Evolutionary conservation across 1,140 invertebrate species (phyloP).

Genomic region (Drosophila kikkawai): DNA sequence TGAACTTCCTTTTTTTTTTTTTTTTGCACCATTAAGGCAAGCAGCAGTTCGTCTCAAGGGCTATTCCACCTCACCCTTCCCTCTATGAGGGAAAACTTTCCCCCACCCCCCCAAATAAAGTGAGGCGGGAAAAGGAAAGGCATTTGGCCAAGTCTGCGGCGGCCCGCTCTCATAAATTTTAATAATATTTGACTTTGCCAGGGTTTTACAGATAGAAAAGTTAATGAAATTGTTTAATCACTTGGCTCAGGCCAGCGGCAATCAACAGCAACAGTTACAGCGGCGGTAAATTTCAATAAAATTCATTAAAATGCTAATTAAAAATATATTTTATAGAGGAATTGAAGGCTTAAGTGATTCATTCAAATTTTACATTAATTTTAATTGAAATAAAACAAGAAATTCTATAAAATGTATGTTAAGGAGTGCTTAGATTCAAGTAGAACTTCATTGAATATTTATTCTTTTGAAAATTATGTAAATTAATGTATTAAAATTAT

Average conservation of each 20-base stretch:
- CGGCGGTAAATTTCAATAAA: constrained; percentile 1
- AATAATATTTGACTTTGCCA: constrained; percentile 68
- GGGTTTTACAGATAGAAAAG: constrained; percentile 39
- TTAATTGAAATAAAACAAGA: neutral
- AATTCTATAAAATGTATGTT: neutral
- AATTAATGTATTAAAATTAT: no score
- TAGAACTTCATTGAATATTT: no score
- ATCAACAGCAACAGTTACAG: constrained; percentile 25
- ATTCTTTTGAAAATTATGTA: no score
- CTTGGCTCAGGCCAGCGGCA: constrained; percentile 46
- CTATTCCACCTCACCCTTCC: constrained; percentile 16
- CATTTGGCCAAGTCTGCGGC: constrained; percentile 44
- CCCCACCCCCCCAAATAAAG: neutral
- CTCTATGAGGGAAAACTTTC: constrained; percentile 25
- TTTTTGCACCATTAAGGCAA: constrained; percentile 71
- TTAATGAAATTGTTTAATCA: constrained; percentile 73
- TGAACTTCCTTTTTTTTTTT: constrained; percentile 8
- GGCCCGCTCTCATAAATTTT: constrained; percentile 64
- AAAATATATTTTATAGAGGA: constrained; percentile 18
- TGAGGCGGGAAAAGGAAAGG: constrained; percentile 19
- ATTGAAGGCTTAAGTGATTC: neutral
- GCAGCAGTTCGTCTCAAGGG: constrained; percentile 68
- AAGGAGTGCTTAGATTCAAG: neutral
- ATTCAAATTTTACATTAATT: neutral
- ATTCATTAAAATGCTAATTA: constrained; percentile 40